phyloP scores from a whole-genome alignment of 2,113 vertebrate genomes.

The Telmatochromis sp. region DNA sequence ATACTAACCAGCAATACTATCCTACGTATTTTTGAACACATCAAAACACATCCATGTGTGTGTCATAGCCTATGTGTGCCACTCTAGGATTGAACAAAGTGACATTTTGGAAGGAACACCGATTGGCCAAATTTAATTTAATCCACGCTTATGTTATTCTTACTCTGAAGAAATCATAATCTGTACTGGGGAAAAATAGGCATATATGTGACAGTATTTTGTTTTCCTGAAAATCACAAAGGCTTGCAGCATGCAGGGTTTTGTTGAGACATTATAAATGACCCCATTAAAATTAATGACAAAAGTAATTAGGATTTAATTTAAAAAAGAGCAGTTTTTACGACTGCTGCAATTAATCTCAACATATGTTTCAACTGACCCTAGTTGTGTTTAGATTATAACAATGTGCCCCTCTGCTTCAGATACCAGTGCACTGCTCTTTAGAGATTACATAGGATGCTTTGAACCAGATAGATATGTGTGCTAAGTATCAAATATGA shows the following conservation, averaged over 20 bases:
- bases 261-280: conserved; percentile 49
- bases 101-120: not conserved
- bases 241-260: not conserved
- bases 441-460: not conserved
- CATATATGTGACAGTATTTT: not conserved
- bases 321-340: conserved; percentile 55
- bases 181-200: not conserved
- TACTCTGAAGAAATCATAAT: not conserved
- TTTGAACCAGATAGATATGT: not conserved
- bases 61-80: not conserved
- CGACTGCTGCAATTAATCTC: conserved; percentile 55
- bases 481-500: not conserved
- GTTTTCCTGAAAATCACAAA: conserved; percentile 11
- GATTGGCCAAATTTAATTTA: conserved; percentile 17
- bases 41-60: not conserved
- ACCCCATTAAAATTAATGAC: conserved; percentile 62
- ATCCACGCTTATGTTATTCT: conserved; percentile 4
- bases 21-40: not conserved
- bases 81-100: not conserved
- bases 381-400: conserved; percentile 3
- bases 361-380: conserved; percentile 47
- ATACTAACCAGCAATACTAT: not conserved
- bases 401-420: not conserved
- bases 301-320: conserved; percentile 63
- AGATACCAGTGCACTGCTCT: not conserved